These are phyloP conservation scores for Emys orbicularis DNA, from an alignment of 2,797 vertebrate species.

Conservation along the genomic window DNA sequence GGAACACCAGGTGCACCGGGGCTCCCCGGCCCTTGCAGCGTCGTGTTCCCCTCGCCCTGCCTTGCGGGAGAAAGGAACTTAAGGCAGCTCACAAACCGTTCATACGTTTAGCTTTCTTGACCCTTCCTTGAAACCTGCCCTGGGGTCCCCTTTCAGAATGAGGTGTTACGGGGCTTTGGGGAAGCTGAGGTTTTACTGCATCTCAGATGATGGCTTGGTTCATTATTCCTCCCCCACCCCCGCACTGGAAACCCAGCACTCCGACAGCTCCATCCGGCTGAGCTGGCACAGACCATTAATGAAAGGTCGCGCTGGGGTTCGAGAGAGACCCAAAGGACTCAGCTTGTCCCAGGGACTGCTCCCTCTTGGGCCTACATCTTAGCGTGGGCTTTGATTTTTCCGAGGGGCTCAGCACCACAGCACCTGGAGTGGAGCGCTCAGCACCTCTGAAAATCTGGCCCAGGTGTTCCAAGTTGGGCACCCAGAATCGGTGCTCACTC, in stretches of 20 bases:
- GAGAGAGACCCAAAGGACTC: too few relatives aligned
- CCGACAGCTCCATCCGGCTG: too few relatives aligned
- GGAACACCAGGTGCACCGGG: background rate
- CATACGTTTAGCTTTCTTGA: accelerated
- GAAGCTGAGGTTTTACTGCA: background rate
- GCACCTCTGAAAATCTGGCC: background rate
- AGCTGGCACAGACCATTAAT: too few relatives aligned
- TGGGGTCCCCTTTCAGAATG: accelerated
- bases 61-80: background rate
- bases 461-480: too few relatives aligned
- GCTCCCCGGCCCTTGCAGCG: background rate
- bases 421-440: background rate
- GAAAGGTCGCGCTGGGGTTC: too few relatives aligned
- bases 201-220: background rate
- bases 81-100: background rate
- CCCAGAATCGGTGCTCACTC: background rate
- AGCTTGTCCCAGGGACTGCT: background rate
- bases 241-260: accelerated
- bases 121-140: accelerated
- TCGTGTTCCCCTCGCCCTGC: too few relatives aligned
- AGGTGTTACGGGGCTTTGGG: accelerated
- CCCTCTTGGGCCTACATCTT: too few relatives aligned
- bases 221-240: background rate
- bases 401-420: background rate
- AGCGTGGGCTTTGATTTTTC: background rate